These are phyloP conservation scores for Hemistola chrysoprasaria DNA, from an alignment of 2,888 invertebrate species.

Conservation along the genomic window DNA sequence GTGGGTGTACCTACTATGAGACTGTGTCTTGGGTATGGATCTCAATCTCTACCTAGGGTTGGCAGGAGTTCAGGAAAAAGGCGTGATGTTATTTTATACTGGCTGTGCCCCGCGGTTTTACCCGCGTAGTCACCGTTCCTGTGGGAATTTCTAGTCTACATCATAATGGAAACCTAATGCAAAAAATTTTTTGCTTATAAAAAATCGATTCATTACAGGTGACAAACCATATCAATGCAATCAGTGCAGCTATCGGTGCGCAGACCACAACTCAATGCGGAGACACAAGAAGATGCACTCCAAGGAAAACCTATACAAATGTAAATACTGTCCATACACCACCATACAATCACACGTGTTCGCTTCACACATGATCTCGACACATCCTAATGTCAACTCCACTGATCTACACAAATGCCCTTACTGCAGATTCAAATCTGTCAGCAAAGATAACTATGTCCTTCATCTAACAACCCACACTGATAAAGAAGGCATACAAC, in stretches of 20 bases:
- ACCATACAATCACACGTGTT: constrained; percentile 91
- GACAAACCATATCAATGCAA: constrained; percentile 91
- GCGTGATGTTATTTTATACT: too few relatives aligned
- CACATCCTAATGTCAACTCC: constrained; percentile 87
- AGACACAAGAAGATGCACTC: constrained; percentile 90
- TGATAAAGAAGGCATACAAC: constrained; percentile 67
- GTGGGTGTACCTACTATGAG: too few relatives aligned
- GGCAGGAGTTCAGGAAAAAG: too few relatives aligned
- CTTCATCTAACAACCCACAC: constrained; percentile 78
- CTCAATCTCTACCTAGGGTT: too few relatives aligned
- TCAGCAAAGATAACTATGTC: constrained; percentile 84
- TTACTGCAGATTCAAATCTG: constrained; percentile 83
- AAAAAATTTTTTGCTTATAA: too few relatives aligned
- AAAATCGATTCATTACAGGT: constrained; percentile 61
- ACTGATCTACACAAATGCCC: constrained; percentile 84
- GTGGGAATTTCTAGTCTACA: too few relatives aligned
- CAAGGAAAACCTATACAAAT: constrained; percentile 88
- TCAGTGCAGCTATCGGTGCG: constrained; percentile 86
- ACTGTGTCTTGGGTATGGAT: too few relatives aligned
- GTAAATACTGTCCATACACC: constrained; percentile 89
- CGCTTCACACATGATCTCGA: constrained; percentile 89
- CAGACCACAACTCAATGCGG: constrained; percentile 91
- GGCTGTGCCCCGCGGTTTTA: too few relatives aligned
- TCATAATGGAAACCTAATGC: too few relatives aligned
- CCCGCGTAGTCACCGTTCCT: too few relatives aligned